Conservation (phyloP, 2,113 vertebrate species). For the Silurus glanis region DNA sequence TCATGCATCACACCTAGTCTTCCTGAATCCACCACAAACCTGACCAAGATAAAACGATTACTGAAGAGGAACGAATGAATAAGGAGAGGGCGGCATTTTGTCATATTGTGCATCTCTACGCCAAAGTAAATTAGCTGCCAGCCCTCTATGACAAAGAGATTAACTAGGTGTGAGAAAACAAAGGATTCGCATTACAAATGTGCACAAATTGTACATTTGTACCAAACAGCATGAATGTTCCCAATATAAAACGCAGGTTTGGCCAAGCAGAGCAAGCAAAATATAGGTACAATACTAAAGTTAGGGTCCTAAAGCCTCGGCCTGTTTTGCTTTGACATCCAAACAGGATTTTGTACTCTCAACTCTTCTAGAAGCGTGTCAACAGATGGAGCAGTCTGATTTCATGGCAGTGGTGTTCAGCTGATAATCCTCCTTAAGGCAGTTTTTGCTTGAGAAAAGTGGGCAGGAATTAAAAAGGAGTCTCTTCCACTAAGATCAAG, state of each 20-base stretch:
- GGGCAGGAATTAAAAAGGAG: conserved; percentile 21
- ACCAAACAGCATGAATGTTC: not conserved
- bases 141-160: not conserved
- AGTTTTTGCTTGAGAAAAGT: conserved; percentile 32
- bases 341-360: conserved; percentile 17
- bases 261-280: not conserved
- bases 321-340: conserved; percentile 21
- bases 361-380: conserved; percentile 22
- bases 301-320: conserved; percentile 8
- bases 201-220: conserved; percentile 14
- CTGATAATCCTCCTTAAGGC: conserved; percentile 50
- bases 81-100: not conserved
- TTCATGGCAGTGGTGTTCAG: conserved; percentile 42
- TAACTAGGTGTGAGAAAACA: not conserved
- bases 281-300: conserved; percentile 3
- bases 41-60: not conserved
- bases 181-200: not conserved
- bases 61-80: not conserved
- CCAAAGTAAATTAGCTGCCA: conserved; percentile 13
- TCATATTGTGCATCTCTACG: not conserved
- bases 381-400: conserved; percentile 49
- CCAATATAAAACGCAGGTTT: conserved; percentile 5
- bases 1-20: not conserved
- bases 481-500: conserved; percentile 17
- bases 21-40: not conserved